Percentiles rank a stretch among this genome's conserved stretches.
These are phyloP conservation scores for Boloria euphrosyne DNA, from an alignment of 2,888 invertebrate genomes.

Conservation along the genomic window DNA sequence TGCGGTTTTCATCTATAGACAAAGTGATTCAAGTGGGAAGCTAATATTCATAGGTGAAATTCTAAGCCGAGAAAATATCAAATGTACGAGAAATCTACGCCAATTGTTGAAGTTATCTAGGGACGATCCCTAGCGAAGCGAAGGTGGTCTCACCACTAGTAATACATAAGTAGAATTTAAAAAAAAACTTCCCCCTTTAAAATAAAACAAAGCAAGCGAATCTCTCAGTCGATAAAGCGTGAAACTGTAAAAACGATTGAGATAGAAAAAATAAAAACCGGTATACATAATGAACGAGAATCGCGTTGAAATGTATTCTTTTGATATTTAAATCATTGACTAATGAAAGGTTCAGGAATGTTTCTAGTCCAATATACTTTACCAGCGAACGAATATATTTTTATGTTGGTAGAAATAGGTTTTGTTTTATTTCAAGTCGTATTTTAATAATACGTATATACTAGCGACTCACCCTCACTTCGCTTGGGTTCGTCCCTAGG, in stretches of 20 bases:
- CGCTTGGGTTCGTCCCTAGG: too few relatives aligned
- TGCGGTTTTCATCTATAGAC: too few relatives aligned
- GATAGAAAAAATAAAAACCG: conserved; percentile 45
- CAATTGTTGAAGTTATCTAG: too few relatives aligned
- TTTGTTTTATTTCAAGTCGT: neutral
- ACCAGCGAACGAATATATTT: conserved; percentile 13
- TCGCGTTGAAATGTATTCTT: conserved; percentile 65
- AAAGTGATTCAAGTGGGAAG: too few relatives aligned
- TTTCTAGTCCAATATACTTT: conserved; percentile 28
- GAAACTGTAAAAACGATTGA: conserved; percentile 34
- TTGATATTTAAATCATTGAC: conserved; percentile 70
- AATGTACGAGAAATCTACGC: too few relatives aligned
- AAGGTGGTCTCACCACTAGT: too few relatives aligned
- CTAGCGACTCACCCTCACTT: too few relatives aligned
- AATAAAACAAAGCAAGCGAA: conserved; percentile 23
- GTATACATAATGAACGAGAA: conserved; percentile 54
- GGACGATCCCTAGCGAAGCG: too few relatives aligned
- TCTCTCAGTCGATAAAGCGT: conserved; percentile 35
- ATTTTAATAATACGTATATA: too few relatives aligned
- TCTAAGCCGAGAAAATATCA: too few relatives aligned
- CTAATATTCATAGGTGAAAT: too few relatives aligned
- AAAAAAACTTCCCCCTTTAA: conserved; percentile 4
- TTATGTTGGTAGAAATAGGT: neutral
- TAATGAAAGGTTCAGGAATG: conserved; percentile 63
- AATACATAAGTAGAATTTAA: neutral